Conservation (phyloP, 2,113 vertebrate genomes). For the Ammodytes dubius region DNA sequence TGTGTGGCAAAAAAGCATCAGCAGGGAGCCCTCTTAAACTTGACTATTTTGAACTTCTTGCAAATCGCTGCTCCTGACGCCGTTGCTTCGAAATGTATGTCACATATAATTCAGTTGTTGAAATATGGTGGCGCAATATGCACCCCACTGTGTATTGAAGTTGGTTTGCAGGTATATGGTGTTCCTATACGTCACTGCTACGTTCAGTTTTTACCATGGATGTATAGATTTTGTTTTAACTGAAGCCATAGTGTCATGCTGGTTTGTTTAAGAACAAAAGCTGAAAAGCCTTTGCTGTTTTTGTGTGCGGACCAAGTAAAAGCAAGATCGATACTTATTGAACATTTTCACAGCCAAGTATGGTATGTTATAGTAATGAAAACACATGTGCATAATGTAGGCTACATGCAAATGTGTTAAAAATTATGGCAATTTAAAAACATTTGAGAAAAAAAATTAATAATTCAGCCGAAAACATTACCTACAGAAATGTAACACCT, state of each 20-base stretch:
- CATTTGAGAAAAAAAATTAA: background rate
- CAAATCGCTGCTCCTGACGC: background rate
- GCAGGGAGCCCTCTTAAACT: background rate
- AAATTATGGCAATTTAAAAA: background rate
- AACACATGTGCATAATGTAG: background rate
- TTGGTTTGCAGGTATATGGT: background rate
- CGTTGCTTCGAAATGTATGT: constrained; percentile 3
- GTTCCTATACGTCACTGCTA: background rate
- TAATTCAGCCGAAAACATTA: background rate
- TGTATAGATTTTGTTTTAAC: constrained; percentile 1
- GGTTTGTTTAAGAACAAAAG: background rate
- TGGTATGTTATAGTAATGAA: background rate
- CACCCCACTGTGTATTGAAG: background rate
- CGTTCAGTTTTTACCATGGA: background rate
- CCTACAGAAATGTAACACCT: too few relatives aligned
- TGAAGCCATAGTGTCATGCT: too few relatives aligned
- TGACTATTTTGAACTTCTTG: background rate
- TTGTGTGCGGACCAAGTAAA: background rate
- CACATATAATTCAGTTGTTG: background rate
- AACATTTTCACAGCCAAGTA: background rate
- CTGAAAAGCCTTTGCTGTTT: too few relatives aligned
- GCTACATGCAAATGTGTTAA: too few relatives aligned
- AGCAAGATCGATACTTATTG: background rate
- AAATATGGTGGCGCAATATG: background rate
- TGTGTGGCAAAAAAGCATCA: background rate